Evolutionary conservation across 2,888 invertebrate genomes (phyloP).

Genomic region (Lordiphosa fenestrarum): DNA sequence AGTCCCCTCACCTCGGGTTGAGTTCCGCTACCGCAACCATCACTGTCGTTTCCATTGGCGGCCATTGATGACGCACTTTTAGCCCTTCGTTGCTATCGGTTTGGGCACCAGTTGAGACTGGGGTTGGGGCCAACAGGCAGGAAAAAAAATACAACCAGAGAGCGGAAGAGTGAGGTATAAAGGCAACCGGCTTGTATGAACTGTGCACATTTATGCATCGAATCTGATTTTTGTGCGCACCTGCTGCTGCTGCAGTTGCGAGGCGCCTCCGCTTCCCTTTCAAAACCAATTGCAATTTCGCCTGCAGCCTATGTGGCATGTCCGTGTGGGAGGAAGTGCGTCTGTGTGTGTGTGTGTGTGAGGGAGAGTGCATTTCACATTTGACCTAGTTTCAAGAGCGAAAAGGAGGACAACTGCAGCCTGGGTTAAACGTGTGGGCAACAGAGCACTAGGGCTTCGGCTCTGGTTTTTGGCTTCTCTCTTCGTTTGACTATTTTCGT

Average conservation of each 20-base stretch:
- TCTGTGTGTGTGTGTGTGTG: slow-evolving; percentile 17
- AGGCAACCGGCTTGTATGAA: slow-evolving; percentile 50
- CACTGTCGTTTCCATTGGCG: slow-evolving; percentile 57
- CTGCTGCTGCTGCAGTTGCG: slow-evolving; percentile 48
- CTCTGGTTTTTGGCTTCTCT: slow-evolving; percentile 14
- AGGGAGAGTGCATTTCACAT: slow-evolving; percentile 60
- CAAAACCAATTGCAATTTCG: slow-evolving; percentile 64
- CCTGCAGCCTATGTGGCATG: slow-evolving; percentile 53
- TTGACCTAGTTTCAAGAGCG: slow-evolving; percentile 56
- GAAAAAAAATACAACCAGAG: slow-evolving; percentile 2
- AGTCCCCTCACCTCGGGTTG: slow-evolving; percentile 25
- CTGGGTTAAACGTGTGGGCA: slow-evolving; percentile 30
- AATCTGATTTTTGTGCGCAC: slow-evolving; percentile 57
- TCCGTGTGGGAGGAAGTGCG: slow-evolving; percentile 15
- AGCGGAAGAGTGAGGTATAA: slow-evolving; percentile 1
- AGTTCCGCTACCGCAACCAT: slow-evolving; percentile 40
- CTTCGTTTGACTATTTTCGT: slow-evolving; percentile 1
- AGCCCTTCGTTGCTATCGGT: slow-evolving; percentile 75
- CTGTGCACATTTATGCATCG: slow-evolving; percentile 30
- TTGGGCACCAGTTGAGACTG: slow-evolving; percentile 25
- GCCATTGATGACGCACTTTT: slow-evolving; percentile 77
- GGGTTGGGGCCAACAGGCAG: neutral
- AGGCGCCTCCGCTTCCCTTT: slow-evolving; percentile 35
- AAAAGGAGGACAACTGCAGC: slow-evolving; percentile 24
- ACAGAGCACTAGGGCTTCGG: slow-evolving; percentile 9